Evolutionary conservation across 2,888 invertebrate genomes (phyloP), one percentile per base, ranked within the genome.

Genomic region (Lasioglossum lativentre): DNA sequence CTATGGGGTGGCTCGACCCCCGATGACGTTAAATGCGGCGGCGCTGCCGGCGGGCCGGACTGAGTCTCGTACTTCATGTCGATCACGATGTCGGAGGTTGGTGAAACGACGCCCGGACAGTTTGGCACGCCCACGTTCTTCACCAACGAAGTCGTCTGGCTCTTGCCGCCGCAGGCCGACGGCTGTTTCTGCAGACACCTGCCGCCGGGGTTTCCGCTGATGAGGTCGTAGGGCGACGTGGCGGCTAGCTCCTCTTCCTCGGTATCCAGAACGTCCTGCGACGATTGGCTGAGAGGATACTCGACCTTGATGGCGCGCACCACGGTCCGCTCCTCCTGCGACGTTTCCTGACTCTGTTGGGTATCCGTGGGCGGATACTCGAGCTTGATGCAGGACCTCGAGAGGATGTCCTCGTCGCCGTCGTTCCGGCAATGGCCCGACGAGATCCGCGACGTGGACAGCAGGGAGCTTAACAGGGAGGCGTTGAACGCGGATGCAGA

Each of bases 41-140:
- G 93, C 5, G 92, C 93, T 4, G 92, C 89, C 27, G 93, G 93
- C 0, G 93, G 93, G 5, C 93, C 94, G 1, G 93, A 86, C 66
- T 95, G 95, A 3, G 93, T 93, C 85, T 95, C 95, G 93, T 94
- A 95, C 92, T 95, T 95, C 95, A 95, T 95, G 19, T 94, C 94
- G 89, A 92, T 88, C 79, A 84, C 90, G 40, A 93, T 89, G 27
- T 92, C 91, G 19, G 93, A 89, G 80, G 88, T 90, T 42, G 93
- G 92, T 30, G 93, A 87, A 42, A 91, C 88, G 16, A 90, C 88
- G 56, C 84, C 83, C 52, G 88, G 82, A 56, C 90, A 91, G 74
- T 87, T 84, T 12, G 90, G 73, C 81, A 77, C 86, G 72, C 78
- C 86, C 42, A 77, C 84, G 82, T 88, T 85, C 74, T 89, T 86